phyloP scores from a whole-genome alignment of 2,888 invertebrate species.

The Schizotus pectinicornis region DNA sequence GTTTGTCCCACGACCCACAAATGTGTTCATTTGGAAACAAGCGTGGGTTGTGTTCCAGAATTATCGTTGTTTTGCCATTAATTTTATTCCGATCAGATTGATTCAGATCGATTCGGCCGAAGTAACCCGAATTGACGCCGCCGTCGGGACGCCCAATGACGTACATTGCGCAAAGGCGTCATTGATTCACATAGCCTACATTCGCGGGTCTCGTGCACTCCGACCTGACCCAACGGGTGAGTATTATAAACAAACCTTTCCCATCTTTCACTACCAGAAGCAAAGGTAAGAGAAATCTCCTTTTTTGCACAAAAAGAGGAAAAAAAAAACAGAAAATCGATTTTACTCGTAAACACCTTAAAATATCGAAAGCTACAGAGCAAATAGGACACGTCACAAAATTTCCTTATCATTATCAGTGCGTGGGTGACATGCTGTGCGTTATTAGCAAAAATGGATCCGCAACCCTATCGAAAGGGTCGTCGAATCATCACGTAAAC shows the following conservation, averaged over 20 bases:
- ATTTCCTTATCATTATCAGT: too few relatives aligned
- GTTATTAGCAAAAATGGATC: not conserved
- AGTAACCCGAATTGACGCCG: constrained; percentile 30
- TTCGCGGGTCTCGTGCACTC: constrained; percentile 28
- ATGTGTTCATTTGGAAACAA: too few relatives aligned
- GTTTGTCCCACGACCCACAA: too few relatives aligned
- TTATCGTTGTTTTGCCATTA: too few relatives aligned
- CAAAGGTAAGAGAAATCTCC: not conserved
- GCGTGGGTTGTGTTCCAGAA: too few relatives aligned
- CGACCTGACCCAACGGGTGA: constrained; percentile 40
- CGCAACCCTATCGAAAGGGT: not conserved
- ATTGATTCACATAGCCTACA: constrained; percentile 41
- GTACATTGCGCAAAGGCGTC: constrained; percentile 38
- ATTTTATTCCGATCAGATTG: too few relatives aligned
- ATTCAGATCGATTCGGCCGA: constrained; percentile 26
- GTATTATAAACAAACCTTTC: constrained; percentile 24
- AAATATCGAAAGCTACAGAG: not conserved
- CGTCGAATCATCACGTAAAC: not conserved
- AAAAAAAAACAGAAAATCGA: not conserved
- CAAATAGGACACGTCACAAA: not conserved
- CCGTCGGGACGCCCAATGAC: constrained; percentile 33
- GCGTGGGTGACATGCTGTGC: too few relatives aligned
- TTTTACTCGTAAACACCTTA: not conserved
- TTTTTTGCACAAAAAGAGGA: not conserved
- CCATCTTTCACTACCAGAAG: too few relatives aligned